Base-by-base conservation (phyloP, 2,888 invertebrate genomes). In the Tinea trinotella region DNA sequence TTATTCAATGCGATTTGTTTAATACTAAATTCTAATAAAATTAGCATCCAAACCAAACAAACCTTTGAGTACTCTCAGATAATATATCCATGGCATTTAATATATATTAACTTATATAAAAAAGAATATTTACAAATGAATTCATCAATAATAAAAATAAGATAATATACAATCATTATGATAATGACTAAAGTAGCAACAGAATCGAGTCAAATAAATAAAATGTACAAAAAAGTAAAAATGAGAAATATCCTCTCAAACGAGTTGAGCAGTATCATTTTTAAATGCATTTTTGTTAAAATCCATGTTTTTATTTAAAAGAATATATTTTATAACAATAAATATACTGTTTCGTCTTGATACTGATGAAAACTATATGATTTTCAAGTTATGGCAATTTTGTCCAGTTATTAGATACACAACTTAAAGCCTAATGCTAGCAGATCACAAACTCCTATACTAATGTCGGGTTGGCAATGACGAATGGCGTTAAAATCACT, bases 381-480 rank as follows among this genome's bases (percentile, higher is more conserved):
- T 17, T 48, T 48, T 48, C 10, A 50, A 67, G 71, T 74, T 83
- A 84, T 85, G 84, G 84, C 84, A 84, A 78, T 77, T 74, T 68
- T 66, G 69, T 67, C n/a, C n/a, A n/a, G 75, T 73, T 76, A 20
- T 20, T 20, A 20, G 22, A 2, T 63, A 67, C 77, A 77, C 71
- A 70, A 76, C 77, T 75, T 74, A 76, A 74, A 70, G 71, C 76
- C 73, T 81, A 78, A 80, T 71, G 66, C 83, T 83, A 84, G 76
- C 82, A 83, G 83, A 84, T 85, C 85, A 85, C 85, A 84, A 76
- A 78, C 68, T 67, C 69, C 70, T 77, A 74, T 71, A 68, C 76
- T 83, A 80, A 76, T 77, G 81, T 84, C 83, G 78, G 80, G 84
- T 81, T 80, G 84, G 82, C 82, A 76, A 77, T 70, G 82, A 82